Evolutionary conservation across 30 jellyfish, hydroid and myxozoan genomes (phyloP).

Genomic region (Rhopilema esculentum): DNA sequence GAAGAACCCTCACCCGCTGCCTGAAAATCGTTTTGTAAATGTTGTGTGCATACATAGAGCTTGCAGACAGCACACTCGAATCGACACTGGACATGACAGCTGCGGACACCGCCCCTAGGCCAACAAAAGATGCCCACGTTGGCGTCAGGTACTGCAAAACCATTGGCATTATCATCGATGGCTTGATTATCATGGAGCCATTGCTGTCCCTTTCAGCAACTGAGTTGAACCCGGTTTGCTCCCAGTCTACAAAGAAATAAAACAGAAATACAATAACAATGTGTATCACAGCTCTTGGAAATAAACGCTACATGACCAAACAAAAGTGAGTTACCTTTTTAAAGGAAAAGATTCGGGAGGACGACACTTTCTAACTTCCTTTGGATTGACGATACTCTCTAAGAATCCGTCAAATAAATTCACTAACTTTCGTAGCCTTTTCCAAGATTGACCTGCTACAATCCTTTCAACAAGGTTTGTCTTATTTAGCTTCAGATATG

Average conservation of each 20-base stretch:
- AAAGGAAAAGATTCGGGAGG: too few species aligned
- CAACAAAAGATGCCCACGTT: constrained; percentile 90
- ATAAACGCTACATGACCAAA: too few species aligned
- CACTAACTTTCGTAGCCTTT: too few species aligned
- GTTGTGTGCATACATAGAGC: constrained; percentile 99
- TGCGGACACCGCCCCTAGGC: constrained; percentile 99
- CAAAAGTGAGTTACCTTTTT: too few species aligned
- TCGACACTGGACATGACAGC: constrained; percentile 99
- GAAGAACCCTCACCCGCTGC: constrained; percentile 72
- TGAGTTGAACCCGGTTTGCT: constrained; percentile 61
- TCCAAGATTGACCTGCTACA: too few species aligned
- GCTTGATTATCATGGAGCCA: constrained; percentile 32
- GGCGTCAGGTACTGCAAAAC: constrained; percentile 98
- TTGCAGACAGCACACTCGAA: constrained; percentile 98
- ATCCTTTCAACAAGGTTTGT: too few species aligned
- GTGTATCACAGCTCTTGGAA: background rate
- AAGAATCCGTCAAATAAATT: too few species aligned
- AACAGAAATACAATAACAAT: background rate
- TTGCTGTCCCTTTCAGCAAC: constrained; percentile 21
- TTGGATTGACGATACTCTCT: too few species aligned
- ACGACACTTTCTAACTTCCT: too few species aligned
- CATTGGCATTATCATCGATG: constrained; percentile 89
- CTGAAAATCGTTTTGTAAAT: constrained; percentile 90
- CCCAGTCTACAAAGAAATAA: constrained; percentile 77
- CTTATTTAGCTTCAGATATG: too few species aligned